These are phyloP conservation scores for Pyrocoelia pectoralis DNA, from an alignment of 2,888 invertebrate species.

Conservation along the genomic window DNA sequence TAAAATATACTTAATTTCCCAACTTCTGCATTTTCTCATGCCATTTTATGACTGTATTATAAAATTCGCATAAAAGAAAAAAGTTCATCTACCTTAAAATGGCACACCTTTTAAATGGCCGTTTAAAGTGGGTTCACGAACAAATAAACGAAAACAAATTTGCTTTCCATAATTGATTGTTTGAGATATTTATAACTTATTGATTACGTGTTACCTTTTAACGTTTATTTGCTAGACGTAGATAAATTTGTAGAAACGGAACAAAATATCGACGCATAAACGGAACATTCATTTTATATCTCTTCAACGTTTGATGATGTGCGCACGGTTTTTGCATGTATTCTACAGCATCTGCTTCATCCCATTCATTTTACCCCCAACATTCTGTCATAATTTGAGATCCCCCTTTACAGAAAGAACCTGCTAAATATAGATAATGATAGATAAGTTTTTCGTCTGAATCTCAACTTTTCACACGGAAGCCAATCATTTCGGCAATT, in stretches of 20 bases:
- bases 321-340: too few relatives aligned
- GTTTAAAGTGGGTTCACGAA: slow-evolving; percentile 44
- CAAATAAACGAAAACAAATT: slow-evolving; percentile 42
- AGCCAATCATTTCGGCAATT: too few relatives aligned
- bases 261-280: slow-evolving; percentile 17
- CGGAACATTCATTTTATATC: too few relatives aligned
- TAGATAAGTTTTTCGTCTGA: too few relatives aligned
- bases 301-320: too few relatives aligned
- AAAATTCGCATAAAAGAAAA: slow-evolving; percentile 28
- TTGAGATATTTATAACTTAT: slow-evolving; percentile 49
- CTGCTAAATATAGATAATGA: too few relatives aligned
- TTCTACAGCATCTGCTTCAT: too few relatives aligned
- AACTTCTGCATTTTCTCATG: slow-evolving; percentile 14
- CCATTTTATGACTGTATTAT: slow-evolving; percentile 14
- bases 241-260: slow-evolving; percentile 25
- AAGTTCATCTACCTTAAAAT: slow-evolving; percentile 35
- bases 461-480: too few relatives aligned
- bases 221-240: slow-evolving; percentile 28
- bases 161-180: slow-evolving; percentile 50
- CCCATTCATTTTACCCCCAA: too few relatives aligned
- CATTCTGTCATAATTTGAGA: too few relatives aligned
- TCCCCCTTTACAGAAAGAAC: too few relatives aligned
- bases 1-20: slow-evolving; percentile 24
- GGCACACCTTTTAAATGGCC: slow-evolving; percentile 38
- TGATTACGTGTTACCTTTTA: slow-evolving; percentile 42